Percentiles rank a stretch among this genome's conserved stretches.
Evolutionary conservation across 2,113 vertebrate species (phyloP).

Genomic region (Anhinga rufa): DNA sequence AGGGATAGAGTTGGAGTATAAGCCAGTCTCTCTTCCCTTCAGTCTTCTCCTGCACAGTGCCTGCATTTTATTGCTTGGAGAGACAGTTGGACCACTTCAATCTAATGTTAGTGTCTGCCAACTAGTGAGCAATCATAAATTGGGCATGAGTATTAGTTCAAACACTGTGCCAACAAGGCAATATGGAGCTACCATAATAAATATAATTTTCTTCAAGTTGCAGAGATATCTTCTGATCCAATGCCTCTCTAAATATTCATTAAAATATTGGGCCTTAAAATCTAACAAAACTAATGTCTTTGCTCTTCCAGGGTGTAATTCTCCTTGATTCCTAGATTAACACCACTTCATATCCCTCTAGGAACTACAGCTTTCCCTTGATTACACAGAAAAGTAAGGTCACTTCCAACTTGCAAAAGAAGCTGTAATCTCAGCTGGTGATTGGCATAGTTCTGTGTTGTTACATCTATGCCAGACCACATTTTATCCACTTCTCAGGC

Average conservation of each 20-base stretch:
- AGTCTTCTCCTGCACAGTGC: background rate
- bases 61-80: background rate
- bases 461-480: background rate
- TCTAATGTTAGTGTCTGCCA: background rate
- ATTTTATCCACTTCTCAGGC: background rate
- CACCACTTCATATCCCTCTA: background rate
- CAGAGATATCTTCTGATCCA: background rate
- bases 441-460: background rate
- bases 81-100: background rate
- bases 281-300: background rate
- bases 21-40: background rate
- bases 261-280: background rate
- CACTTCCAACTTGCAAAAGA: background rate
- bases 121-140: background rate
- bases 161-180: background rate
- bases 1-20: background rate
- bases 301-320: background rate
- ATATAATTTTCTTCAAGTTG: background rate
- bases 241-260: background rate
- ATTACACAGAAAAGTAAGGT: background rate
- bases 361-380: background rate
- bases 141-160: background rate
- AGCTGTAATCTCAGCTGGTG: background rate
- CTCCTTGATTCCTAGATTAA: background rate
- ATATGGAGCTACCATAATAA: background rate